Conservation (phyloP, 2,113 vertebrate species). For the Oreotrochilus melanogaster region DNA sequence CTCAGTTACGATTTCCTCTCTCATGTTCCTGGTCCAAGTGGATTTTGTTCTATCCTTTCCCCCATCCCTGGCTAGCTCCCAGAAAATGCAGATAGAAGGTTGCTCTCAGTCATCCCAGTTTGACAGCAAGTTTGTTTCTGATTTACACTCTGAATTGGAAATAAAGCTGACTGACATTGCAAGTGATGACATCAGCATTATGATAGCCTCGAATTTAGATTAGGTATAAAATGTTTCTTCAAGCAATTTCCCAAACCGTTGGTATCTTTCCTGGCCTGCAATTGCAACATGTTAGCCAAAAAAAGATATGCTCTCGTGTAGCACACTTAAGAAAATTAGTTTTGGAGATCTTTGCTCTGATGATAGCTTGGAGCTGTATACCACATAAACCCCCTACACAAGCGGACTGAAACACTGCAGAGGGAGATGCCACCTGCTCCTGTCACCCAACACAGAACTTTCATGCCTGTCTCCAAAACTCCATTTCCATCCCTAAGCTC, state of each 20-base stretch:
- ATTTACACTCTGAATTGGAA: background rate
- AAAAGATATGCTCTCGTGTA: background rate
- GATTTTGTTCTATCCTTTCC: background rate
- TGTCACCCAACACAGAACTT: background rate
- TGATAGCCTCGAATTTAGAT: background rate
- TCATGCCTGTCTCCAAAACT: background rate
- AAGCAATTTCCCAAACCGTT: background rate
- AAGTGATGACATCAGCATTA: background rate
- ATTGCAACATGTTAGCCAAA: background rate
- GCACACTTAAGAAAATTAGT: background rate
- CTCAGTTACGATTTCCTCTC: background rate
- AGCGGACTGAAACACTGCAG: rapidly evolving
- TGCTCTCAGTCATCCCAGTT: background rate
- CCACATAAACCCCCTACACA: background rate
- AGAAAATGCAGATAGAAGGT: background rate
- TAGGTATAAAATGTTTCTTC: background rate
- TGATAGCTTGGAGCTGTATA: background rate
- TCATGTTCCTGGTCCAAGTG: background rate
- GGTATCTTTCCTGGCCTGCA: background rate
- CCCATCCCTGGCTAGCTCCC: background rate
- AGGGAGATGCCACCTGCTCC: background rate
- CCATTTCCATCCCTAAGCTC: background rate
- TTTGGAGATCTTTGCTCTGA: background rate
- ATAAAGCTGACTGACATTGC: background rate
- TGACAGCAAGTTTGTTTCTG: background rate